Evolutionary conservation across 2,888 invertebrate species (phyloP).

Genomic region (Plebejus argus): DNA sequence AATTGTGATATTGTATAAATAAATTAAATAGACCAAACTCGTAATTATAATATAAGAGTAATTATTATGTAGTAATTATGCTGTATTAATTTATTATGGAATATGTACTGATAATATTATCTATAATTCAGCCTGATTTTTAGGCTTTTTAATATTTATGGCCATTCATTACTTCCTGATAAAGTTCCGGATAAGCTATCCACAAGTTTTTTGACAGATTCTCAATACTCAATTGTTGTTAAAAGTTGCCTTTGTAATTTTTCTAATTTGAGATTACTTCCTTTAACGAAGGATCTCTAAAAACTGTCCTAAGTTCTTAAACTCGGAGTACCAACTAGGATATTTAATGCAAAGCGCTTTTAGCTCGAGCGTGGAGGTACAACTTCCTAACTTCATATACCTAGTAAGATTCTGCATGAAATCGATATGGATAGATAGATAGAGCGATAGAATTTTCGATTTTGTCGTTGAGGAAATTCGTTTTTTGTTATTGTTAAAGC

Average conservation of each 20-base stretch:
- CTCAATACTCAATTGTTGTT: no score
- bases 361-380: conserved; percentile 1
- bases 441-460: not conserved
- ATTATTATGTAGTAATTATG: no score
- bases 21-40: no score
- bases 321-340: conserved; percentile 14
- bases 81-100: no score
- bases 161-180: no score
- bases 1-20: no score
- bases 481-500: not conserved
- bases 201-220: no score
- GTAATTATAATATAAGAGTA: no score
- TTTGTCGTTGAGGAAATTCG: not conserved
- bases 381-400: conserved; percentile 12
- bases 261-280: not conserved
- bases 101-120: no score
- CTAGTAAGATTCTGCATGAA: not conserved
- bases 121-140: no score
- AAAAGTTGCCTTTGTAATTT: not conserved
- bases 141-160: no score
- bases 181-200: no score
- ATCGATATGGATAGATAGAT: conserved; percentile 5
- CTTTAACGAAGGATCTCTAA: not conserved
- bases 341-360: conserved; percentile 23
- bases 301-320: conserved; percentile 9